Percentiles rank a stretch among this genome's conserved stretches.
Conservation (phyloP, 2,113 vertebrate genomes). For the Myocastor coypus region DNA sequence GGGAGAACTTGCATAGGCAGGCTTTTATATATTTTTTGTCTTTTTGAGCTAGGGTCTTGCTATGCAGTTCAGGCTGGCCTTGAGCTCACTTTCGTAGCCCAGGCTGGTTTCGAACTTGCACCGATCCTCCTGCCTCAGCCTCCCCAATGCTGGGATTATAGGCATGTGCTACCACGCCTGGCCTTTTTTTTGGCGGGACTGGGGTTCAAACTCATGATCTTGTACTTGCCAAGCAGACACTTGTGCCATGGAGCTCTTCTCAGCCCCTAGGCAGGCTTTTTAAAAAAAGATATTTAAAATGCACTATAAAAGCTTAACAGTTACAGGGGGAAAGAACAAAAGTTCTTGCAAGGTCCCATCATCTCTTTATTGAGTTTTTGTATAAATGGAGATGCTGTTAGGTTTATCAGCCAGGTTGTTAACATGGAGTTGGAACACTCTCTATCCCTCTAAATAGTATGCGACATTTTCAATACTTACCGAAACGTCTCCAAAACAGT, state of each 20-base stretch:
- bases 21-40: too few relatives aligned
- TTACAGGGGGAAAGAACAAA: background rate
- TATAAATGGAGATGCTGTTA: background rate
- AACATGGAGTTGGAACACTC: background rate
- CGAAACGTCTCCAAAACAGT: background rate
- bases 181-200: too few relatives aligned
- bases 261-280: background rate
- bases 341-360: background rate
- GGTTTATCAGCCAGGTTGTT: background rate
- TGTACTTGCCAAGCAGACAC: too few relatives aligned
- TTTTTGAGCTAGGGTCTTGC: too few relatives aligned
- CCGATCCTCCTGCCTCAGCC: too few relatives aligned
- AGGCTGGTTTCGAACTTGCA: too few relatives aligned
- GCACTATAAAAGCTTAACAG: background rate
- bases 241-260: too few relatives aligned
- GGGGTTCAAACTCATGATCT: too few relatives aligned
- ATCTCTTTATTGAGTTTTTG: background rate
- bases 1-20: background rate
- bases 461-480: background rate
- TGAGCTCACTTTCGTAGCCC: too few relatives aligned
- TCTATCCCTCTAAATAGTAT: background rate
- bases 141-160: too few relatives aligned
- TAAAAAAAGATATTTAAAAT: conserved; percentile 21
- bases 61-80: too few relatives aligned
- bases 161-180: too few relatives aligned